phyloP scores from a whole-genome alignment of 2,797 vertebrate genomes.

The Protosalanx chinensis region DNA sequence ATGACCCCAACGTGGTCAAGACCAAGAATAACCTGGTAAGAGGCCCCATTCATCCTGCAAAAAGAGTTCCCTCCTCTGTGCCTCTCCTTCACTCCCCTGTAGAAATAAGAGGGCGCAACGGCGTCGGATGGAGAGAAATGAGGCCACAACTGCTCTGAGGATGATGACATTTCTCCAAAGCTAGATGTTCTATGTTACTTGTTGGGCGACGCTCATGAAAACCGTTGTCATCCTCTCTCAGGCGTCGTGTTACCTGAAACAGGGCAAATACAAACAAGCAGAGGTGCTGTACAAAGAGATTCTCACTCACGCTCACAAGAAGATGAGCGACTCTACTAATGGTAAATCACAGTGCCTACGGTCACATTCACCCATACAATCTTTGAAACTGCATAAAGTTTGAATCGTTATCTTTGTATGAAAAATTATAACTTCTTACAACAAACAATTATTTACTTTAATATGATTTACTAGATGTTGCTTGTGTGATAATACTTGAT shows the following conservation, averaged over 20 bases:
- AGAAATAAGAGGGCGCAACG: neutral
- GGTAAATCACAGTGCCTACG: neutral
- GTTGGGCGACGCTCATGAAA: neutral
- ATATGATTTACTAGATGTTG: no score
- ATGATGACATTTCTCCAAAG: neutral
- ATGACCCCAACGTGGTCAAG: conserved; percentile 85
- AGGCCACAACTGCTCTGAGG: neutral
- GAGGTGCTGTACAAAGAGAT: conserved; percentile 81
- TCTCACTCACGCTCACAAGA: conserved; percentile 61
- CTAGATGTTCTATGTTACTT: neutral
- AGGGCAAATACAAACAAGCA: conserved; percentile 81
- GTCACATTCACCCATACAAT: neutral
- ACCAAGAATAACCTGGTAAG: conserved; percentile 75
- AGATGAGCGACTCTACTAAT: neutral
- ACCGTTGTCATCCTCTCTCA: neutral
- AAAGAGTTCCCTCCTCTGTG: neutral
- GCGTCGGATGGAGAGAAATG: no score
- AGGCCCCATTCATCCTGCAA: neutral
- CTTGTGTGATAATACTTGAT: neutral
- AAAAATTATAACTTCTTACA: no score
- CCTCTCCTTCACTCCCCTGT: neutral
- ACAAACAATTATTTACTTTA: no score
- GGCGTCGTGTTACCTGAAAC: conserved; percentile 55
- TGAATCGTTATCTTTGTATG: neutral
- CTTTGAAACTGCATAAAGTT: no score